Evolutionary conservation across 2,113 vertebrate species (phyloP), one percentile per base, ranked within the genome.

Genomic region (Ammospiza nelsoni): DNA sequence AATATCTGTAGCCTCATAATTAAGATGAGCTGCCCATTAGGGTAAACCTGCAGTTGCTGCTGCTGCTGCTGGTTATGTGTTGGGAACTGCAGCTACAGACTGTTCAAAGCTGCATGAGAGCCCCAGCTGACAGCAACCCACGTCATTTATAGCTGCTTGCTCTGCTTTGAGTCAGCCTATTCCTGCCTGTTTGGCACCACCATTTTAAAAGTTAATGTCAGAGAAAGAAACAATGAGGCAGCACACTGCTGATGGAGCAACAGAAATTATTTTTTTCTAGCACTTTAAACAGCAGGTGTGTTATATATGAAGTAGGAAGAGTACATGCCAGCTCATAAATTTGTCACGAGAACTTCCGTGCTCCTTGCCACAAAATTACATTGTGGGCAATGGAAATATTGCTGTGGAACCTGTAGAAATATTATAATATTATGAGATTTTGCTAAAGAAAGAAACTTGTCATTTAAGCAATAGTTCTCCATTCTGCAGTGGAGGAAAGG

Each of bases 251-350:
- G 78, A 88, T 52, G 90, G 84, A 94, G 73, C 67, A 96, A 95
- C 94, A 95, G 44, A 96, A 91, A 77, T 92, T 90, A 86, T 91
- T 92, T 94, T 94, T 96, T 96, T 89, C 90, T 84, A 88, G 55
- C 57, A 22, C 35, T 81, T 92, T 90, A 90, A 88, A 84, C 69
- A 79, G 55, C 74, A 91, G 27, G 65, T 9, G 14, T 95, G 37
- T 72, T 77, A 76, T 68, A 86, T 23, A 55, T 15, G 65, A 92
- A 95, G 66, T 27, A 79, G 86, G 76, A 94, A 81, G 51, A 48
- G 29, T 65, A 84, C 43, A 51, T 37, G 67, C 6, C 35, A 78
- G 49, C 52, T 90, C 51, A 85, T 87, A 96, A 95, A 93, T 91
- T 74, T 94, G 65, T 72, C 61, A 85, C 44, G 20, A 55, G 37